Base-by-base conservation (phyloP, 92 coral and sea anemone species). In the Siderastrea siderea region DNA sequence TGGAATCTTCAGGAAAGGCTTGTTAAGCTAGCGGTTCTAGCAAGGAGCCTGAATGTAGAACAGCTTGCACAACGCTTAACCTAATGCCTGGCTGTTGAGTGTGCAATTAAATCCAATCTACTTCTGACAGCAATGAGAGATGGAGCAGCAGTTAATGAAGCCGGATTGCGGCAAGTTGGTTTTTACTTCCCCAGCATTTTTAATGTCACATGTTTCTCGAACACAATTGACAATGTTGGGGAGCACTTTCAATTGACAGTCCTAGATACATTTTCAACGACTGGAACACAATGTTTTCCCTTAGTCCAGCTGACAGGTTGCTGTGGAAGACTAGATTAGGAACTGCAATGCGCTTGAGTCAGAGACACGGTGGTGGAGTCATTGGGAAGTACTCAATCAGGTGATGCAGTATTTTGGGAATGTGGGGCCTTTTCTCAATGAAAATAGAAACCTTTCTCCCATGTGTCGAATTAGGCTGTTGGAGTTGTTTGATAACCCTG, bases 101-200 rank as follows among this genome's bases (percentile, higher is more conserved):
- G 71, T 78, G 45, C n/a, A 75, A 83, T 79, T 68, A 80, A 73
- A 54, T 88, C 96, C 1, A 77, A 74, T 67, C 83, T 78, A 50
- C 86, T 93, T 73, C 68, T 90, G 68, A 86, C 93, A 84, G 93
- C 95, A 82, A 92, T 88, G 96, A 80, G 85, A 88, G 96, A 94
- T 81, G 91, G 94, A 83, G 94, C 94, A 68, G 54, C 91, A 60
- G 94, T 88, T 53, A 91, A 91, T 88, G 93, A 82, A 86, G 94
- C 92, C 47, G 93, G 91, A 71, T 79, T 92, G 88, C 85, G 79
- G 17, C 90, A 93, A 87, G 88, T 90, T 47, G 43, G 19, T 51
- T 91, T 88, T 75, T 88, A 71, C 62, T 92, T 84, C 63, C 88
- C 90, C 87, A 74, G 88, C 63, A 78, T 88, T 48, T 47, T 77